Evolutionary conservation across 2,113 vertebrate genomes (phyloP).

Genomic region (Dromiciops gliroides): DNA sequence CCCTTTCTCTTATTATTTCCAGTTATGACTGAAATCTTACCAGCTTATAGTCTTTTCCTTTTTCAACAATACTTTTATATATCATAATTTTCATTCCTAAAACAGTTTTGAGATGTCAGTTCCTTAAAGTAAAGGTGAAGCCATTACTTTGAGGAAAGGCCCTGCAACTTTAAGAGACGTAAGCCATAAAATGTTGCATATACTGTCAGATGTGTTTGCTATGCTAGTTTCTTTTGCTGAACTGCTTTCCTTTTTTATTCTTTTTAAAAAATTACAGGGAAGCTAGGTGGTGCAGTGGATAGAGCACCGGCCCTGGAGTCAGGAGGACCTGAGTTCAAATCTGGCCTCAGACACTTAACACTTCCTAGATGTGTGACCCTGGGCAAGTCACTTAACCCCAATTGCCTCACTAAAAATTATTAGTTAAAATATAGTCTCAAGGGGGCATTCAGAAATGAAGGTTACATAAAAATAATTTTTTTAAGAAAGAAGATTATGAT

Average conservation of each 20-base stretch:
- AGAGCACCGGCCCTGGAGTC: too few relatives aligned
- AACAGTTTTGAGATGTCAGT: neutral
- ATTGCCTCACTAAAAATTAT: neutral
- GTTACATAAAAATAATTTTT: neutral
- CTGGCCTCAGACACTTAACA: too few relatives aligned
- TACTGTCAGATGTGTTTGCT: neutral
- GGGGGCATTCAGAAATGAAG: neutral
- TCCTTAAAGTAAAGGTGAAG: neutral
- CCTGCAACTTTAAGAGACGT: neutral
- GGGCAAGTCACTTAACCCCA: too few relatives aligned
- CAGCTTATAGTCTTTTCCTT: rapidly evolving
- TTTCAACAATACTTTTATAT: neutral
- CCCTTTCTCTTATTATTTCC: neutral
- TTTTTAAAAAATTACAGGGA: too few relatives aligned
- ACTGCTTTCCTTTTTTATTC: neutral
- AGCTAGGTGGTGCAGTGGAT: too few relatives aligned
- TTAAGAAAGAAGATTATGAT: neutral
- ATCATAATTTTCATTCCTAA: neutral
- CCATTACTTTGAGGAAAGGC: neutral
- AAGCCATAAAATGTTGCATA: neutral
- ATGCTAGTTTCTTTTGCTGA: neutral
- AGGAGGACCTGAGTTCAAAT: too few relatives aligned
- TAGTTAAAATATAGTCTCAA: neutral
- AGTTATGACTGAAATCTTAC: neutral
- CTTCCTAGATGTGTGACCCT: too few relatives aligned